Evolutionary conservation across 2,113 vertebrate species (phyloP).

Genomic region (Pomatostomus ruficeps): DNA sequence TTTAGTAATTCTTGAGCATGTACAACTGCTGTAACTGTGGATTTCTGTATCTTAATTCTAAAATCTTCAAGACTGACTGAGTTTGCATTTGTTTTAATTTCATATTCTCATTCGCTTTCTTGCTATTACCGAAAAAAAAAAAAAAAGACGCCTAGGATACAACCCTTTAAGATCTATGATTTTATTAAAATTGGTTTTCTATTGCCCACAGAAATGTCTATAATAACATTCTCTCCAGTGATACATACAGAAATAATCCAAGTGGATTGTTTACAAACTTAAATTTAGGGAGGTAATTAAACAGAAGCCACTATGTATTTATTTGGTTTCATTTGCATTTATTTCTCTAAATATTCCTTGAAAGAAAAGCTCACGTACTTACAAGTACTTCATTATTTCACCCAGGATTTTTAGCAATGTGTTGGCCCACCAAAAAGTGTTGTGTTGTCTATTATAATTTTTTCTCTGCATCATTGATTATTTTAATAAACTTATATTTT

Average conservation of each 20-base stretch:
- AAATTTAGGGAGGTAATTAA: not conserved
- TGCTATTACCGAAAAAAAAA: not conserved
- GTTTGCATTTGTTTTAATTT: not conserved
- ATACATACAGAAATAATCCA: not conserved
- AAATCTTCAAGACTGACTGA: not conserved
- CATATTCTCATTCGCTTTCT: not conserved
- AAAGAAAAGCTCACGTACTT: not conserved
- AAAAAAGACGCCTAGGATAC: not conserved
- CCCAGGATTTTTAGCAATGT: not conserved
- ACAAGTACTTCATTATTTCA: not conserved
- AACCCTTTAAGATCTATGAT: not conserved
- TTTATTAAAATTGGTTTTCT: not conserved
- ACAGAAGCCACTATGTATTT: not conserved
- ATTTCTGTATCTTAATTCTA: not conserved
- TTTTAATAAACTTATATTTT: not conserved
- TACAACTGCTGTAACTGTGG: not conserved
- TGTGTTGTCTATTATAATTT: not conserved
- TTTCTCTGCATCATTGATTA: not conserved
- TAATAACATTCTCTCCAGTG: not conserved
- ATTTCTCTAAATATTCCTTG: not conserved
- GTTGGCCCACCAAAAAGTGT: not conserved
- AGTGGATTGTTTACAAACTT: not conserved
- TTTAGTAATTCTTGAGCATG: not conserved
- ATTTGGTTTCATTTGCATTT: not conserved
- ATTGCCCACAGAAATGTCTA: not conserved